A percentile compares a stretch with the other conserved stretches of the same genome.
Evolutionary conservation across 2,113 vertebrate species (phyloP).

Genomic region (Tapirus terrestris): DNA sequence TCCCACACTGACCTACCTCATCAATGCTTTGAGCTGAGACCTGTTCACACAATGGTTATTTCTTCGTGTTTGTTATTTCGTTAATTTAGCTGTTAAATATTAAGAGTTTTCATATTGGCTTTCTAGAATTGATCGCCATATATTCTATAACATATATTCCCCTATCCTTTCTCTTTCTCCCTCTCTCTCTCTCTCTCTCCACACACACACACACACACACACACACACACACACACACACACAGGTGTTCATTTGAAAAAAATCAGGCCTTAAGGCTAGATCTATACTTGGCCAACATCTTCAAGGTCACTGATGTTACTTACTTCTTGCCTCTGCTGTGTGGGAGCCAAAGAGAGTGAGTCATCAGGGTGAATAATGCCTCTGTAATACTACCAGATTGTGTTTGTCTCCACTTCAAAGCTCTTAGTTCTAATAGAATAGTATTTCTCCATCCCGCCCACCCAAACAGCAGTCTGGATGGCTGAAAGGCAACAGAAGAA

Average conservation of each 20-base stretch:
- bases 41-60: constrained; percentile 10
- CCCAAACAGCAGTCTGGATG: constrained; percentile 74
- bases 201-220: background rate
- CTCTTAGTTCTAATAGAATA: constrained; percentile 75
- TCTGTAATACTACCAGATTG: constrained; percentile 81
- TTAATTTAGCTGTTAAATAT: constrained; percentile 51
- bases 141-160: background rate
- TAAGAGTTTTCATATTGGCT: background rate
- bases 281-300: constrained; percentile 66
- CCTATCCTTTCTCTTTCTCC: background rate
- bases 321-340: constrained; percentile 72
- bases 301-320: constrained; percentile 78
- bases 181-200: background rate
- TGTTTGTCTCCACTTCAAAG: constrained; percentile 82
- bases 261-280: constrained; percentile 39
- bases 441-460: constrained; percentile 77
- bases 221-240: background rate
- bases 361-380: constrained; percentile 80
- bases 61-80: constrained; percentile 51
- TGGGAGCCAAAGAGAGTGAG: constrained; percentile 73
- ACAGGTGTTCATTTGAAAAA: background rate
- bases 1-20: background rate
- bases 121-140: constrained; percentile 33
- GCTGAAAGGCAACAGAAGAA: constrained; percentile 56
- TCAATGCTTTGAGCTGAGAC: constrained; percentile 34